phyloP scores from a whole-genome alignment of 2,888 invertebrate species.

The Hemaris fuciformis region DNA sequence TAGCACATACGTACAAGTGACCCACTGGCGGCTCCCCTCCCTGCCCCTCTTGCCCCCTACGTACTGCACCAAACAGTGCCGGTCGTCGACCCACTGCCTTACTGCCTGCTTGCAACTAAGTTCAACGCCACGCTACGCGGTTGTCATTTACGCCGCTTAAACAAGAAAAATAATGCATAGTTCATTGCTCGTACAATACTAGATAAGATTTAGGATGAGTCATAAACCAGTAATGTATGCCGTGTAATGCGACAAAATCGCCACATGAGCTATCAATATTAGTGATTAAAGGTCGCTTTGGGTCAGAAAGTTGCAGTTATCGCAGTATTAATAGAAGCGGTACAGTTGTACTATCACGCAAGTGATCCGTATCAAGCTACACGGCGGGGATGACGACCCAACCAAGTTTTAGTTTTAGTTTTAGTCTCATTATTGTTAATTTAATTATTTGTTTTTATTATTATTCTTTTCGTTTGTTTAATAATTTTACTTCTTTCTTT shows the following conservation, averaged over 20 bases:
- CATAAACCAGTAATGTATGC: not conserved
- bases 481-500: too few relatives aligned
- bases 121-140: conserved; percentile 4
- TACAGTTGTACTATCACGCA: not conserved
- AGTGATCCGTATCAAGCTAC: not conserved
- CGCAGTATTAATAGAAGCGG: not conserved
- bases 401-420: too few relatives aligned
- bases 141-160: not conserved
- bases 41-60: not conserved
- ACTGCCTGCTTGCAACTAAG: conserved; percentile 4
- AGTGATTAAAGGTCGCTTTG: not conserved
- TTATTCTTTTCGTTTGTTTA: too few relatives aligned
- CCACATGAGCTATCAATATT: not conserved
- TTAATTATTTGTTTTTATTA: too few relatives aligned
- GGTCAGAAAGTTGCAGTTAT: conserved; percentile 7
- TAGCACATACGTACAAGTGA: not conserved
- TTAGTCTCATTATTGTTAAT: too few relatives aligned
- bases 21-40: not conserved
- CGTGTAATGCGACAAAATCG: not conserved
- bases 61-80: not conserved
- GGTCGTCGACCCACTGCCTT: conserved; percentile 7
- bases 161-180: not conserved
- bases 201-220: not conserved
- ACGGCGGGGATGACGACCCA: not conserved
- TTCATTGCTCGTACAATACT: not conserved